These are phyloP conservation scores for Monochamus saltuarius DNA, from an alignment of 1,140 invertebrate species.

Conservation along the genomic window DNA sequence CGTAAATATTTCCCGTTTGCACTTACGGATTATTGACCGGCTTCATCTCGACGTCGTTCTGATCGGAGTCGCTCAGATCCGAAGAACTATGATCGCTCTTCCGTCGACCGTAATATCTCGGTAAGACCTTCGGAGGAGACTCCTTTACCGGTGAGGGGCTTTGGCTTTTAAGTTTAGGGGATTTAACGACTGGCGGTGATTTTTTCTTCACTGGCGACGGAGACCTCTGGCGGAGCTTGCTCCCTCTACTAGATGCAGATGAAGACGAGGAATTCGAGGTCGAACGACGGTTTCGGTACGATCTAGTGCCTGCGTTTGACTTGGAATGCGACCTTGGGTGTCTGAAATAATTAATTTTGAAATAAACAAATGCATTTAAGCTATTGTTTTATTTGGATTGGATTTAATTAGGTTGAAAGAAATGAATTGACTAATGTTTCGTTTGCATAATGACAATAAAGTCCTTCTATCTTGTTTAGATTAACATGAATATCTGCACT, in stretches of 20 bases:
- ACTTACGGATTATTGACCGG: slow-evolving; percentile 34
- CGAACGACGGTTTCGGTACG: background rate
- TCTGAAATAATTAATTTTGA: too few relatives aligned
- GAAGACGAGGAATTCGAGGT: slow-evolving; percentile 19
- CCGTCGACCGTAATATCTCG: slow-evolving; percentile 68
- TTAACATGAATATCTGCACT: too few relatives aligned
- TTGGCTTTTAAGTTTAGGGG: slow-evolving; percentile 47
- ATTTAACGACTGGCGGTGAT: slow-evolving; percentile 11
- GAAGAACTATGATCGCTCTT: slow-evolving; percentile 58
- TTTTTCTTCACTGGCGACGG: slow-evolving; percentile 4
- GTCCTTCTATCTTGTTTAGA: too few relatives aligned
- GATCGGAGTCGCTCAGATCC: slow-evolving; percentile 45
- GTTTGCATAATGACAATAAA: too few relatives aligned
- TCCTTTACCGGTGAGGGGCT: slow-evolving; percentile 41
- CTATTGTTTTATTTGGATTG: too few relatives aligned
- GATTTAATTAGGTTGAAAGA: too few relatives aligned
- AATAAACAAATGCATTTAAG: too few relatives aligned
- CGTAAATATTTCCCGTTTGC: slow-evolving; percentile 3
- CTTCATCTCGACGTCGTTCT: slow-evolving; percentile 29
- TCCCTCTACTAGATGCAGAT: slow-evolving; percentile 20
- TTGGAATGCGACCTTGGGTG: too few relatives aligned
- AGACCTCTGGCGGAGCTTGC: slow-evolving; percentile 19
- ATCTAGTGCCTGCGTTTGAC: too few relatives aligned
- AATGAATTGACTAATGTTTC: too few relatives aligned
- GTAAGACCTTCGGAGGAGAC: slow-evolving; percentile 47